Evolutionary conservation across 2,797 vertebrate species (phyloP).

Genomic region (Acanthurus lineatus): DNA sequence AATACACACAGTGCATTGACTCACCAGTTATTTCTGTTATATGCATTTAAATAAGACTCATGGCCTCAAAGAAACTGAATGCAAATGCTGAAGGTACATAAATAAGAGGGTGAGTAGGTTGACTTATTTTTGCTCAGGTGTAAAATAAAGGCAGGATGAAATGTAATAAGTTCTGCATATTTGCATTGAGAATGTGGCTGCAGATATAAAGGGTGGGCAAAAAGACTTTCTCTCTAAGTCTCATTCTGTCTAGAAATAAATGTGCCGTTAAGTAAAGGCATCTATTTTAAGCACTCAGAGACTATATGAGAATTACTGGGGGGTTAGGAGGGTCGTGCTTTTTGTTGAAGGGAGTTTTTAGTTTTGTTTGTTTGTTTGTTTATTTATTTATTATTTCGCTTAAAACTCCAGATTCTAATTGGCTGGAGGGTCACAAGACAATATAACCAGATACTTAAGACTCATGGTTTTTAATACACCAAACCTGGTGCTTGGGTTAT

Average conservation of each 20-base stretch:
- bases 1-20: slow-evolving; percentile 24
- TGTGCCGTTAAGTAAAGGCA: background rate
- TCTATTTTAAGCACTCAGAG: slow-evolving; percentile 23
- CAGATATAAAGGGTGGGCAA: background rate
- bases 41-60: slow-evolving; percentile 3
- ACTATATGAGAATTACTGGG: background rate
- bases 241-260: background rate
- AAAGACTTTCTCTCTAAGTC: background rate
- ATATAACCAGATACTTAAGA: background rate
- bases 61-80: background rate
- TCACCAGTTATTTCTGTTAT: slow-evolving; percentile 15
- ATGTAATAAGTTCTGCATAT: background rate
- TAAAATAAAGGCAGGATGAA: slow-evolving; percentile 5
- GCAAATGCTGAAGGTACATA: slow-evolving; percentile 22
- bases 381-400: background rate
- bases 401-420: background rate
- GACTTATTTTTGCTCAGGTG: background rate
- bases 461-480: too few relatives aligned
- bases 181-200: background rate
- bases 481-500: background rate
- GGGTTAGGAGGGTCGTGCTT: background rate
- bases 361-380: too few relatives aligned
- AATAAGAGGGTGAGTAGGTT: background rate
- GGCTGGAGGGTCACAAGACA: background rate
- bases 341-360: background rate